Base-by-base conservation (phyloP, 1,140 invertebrate genomes). In the Arion vulgaris region DNA sequence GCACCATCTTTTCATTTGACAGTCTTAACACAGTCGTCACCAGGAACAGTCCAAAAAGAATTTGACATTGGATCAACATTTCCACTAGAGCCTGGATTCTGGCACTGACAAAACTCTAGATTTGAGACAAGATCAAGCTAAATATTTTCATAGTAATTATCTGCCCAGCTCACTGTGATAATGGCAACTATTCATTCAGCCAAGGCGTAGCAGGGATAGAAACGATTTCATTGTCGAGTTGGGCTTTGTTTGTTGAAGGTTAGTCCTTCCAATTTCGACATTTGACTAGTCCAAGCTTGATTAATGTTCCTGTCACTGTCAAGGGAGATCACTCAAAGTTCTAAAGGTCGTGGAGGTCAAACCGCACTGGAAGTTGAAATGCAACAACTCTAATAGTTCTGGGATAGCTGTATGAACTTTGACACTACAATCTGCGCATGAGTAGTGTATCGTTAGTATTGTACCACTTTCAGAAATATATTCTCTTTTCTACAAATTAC, bases 291-390 rank as follows among this genome's bases (percentile, higher is more conserved):
- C 26, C 26, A 38, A 23, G 19, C 36, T 1, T 73, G 36, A 49
- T 49, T 39, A 41, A n/a, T 39, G 71, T 1, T 13, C 36, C 71
- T 41, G 41, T 39, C 26, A 49, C 38, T 41, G 38, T 9, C 71
- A 39, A 13, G 38, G 23, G 36, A 49, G 71, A 49, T 73, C 71
- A 73, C 38, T 5, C 38, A 39, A n/a, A 28, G 36, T 73, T 73
- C 71, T 73, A 41, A 73, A 73, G 71, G 71, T 73, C 71, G 41
- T 1, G 36, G 71, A 49, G 71, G 19, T 2, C 36, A 73, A 73
- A 49, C 9, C 19, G 28, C 41, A 41, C 41, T 17, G 71, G 36
- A 39, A 15, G 38, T 73, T 39, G 34, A 39, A 23, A 13, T 19
- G n/a, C n/a, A n/a, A n/a, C n/a, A n/a, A n/a, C n/a, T n/a, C n/a